Base-by-base conservation (phyloP, 2,113 vertebrate species). In the Ciconia maguari region DNA sequence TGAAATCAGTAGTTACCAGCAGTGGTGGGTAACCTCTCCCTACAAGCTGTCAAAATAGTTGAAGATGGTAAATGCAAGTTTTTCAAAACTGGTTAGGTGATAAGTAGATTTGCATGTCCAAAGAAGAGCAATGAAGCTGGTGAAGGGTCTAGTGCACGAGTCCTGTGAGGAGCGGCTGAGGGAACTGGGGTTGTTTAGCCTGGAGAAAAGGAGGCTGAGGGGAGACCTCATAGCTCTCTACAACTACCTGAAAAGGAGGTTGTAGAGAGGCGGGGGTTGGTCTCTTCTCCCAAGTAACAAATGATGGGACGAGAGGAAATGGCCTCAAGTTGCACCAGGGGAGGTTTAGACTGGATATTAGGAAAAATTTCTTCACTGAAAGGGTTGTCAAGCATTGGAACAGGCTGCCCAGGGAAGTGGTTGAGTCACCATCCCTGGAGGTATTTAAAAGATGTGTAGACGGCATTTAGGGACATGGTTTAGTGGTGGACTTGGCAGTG, bases 211-310 rank as follows among this genome's bases (percentile, higher is more conserved):
- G 25, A 54, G 21, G 17, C 4, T 12, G 1, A 34, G 10, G 14
- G 32, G 22, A 34, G 19, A 75, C 41, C 4, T 51, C 10, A 41
- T 26, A 0, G 2, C 10, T 62, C 36, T 41, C 52, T 36, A 6
- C 27, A 38, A 4, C 11, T 49, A 16, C 30, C 11, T 69, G 32
- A 69, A 69, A 29, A 25, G 29, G 34, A 27, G 5, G 36, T 0
- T 29, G 48, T n/a, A 17, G 26, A 0, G 2, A 68, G 42, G 9
- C 58, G 19, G 1, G 8, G 2, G 8, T 24, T 0, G 0, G 8
- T 70, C 22, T 58, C 36, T 87, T 72, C 11, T 76, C 5, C 2
- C 42, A 72, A 2, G 48, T 49, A 58, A 64, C 14, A 74, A 58
- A 32, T 2, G 11, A 48, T 5, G 62, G 16, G 11, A 81, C 1